Conservation (phyloP, 2,888 invertebrate genomes). For the Catocala sponsa region DNA sequence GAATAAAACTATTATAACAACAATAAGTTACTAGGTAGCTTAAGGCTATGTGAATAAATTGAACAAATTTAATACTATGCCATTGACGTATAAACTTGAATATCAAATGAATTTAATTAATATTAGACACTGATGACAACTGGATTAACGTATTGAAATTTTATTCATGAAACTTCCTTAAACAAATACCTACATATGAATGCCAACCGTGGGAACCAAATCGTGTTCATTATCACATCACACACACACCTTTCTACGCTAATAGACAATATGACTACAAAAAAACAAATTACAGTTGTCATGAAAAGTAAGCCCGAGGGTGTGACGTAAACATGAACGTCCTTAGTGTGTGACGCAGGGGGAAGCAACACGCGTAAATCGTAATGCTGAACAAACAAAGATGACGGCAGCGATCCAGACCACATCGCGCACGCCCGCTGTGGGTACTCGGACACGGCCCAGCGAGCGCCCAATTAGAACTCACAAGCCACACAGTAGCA, state of each 20-base stretch:
- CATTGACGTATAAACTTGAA: conserved; percentile 13
- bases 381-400: conserved; percentile 26
- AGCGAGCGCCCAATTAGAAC: conserved; percentile 22
- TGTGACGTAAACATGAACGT: conserved; percentile 49
- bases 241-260: neutral
- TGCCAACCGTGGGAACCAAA: neutral
- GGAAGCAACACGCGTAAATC: conserved; percentile 56
- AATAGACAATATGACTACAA: neutral
- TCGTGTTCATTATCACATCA: neutral
- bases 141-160: neutral
- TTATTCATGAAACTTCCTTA: neutral
- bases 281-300: conserved; percentile 11
- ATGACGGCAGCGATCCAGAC: conserved; percentile 44
- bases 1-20: too few relatives aligned
- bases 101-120: conserved; percentile 6
- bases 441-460: conserved; percentile 15
- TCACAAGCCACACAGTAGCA: neutral
- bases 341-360: conserved; percentile 62
- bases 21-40: too few relatives aligned
- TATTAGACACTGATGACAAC: neutral
- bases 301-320: conserved; percentile 42
- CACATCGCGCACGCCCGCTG: conserved; percentile 17
- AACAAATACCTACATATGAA: neutral
- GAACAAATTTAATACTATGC: conserved; percentile 3
- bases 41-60: too few relatives aligned